Conservation (phyloP, 1,140 invertebrate species). For the Trachymyrmex septentrionalis region DNA sequence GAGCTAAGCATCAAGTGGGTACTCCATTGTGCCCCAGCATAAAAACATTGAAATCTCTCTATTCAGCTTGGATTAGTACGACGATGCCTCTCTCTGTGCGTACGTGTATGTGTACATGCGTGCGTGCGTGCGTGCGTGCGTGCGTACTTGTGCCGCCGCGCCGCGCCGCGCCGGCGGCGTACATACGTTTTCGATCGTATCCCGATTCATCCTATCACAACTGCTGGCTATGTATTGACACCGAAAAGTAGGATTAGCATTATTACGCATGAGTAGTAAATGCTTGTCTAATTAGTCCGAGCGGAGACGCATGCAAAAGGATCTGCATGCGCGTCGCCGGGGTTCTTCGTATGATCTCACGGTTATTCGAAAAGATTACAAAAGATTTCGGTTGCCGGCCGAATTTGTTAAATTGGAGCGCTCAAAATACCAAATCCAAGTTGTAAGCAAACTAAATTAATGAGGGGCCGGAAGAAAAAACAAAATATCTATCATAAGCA, state of each 20-base stretch:
- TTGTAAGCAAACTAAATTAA: background rate
- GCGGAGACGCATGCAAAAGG: slow-evolving; percentile 37
- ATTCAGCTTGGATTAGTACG: slow-evolving; percentile 85
- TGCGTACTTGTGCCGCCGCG: slow-evolving; percentile 36
- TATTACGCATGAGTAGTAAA: slow-evolving; percentile 77
- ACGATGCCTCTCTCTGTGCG: slow-evolving; percentile 62
- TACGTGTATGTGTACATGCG: slow-evolving; percentile 61
- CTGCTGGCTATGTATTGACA: slow-evolving; percentile 68
- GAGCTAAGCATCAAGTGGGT: slow-evolving; percentile 85
- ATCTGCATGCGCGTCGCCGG: background rate
- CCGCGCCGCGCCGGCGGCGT: slow-evolving; percentile 25
- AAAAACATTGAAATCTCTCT: slow-evolving; percentile 87
- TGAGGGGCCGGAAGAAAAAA: background rate
- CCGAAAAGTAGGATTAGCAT: slow-evolving; percentile 80
- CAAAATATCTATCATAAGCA: background rate
- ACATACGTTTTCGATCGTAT: slow-evolving; percentile 63
- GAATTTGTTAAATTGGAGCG: background rate
- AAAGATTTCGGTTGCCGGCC: background rate
- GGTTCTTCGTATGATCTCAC: slow-evolving; percentile 21
- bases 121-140: slow-evolving; percentile 57
- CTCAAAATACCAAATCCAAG: background rate
- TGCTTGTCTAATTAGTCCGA: slow-evolving; percentile 80
- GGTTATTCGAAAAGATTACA: slow-evolving; percentile 3
- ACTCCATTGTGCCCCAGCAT: slow-evolving; percentile 85
- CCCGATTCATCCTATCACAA: slow-evolving; percentile 66